Evolutionary conservation across 1,140 invertebrate genomes (phyloP).

Genomic region (Scylla paramamosain): DNA sequence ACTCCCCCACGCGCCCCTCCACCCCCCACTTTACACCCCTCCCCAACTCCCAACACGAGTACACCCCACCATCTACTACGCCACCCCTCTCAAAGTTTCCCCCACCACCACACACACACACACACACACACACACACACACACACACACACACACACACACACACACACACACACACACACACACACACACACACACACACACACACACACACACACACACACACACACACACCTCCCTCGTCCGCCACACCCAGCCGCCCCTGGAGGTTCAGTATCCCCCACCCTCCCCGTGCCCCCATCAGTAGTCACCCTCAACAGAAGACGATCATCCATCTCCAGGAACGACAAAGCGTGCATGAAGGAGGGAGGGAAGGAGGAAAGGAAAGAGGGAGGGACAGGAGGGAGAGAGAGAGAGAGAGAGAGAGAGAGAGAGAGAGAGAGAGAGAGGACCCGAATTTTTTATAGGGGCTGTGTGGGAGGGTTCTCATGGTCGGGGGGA

Average conservation of each 20-base stretch:
- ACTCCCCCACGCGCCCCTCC: background rate
- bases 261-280: too few species aligned
- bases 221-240: too few species aligned
- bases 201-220: too few species aligned
- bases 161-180: too few species aligned
- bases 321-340: background rate
- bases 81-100: too few species aligned
- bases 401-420: background rate
- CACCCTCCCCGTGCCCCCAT: background rate
- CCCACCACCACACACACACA: too few species aligned
- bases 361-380: background rate
- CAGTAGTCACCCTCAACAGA: background rate
- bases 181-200: too few species aligned
- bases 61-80: too few species aligned
- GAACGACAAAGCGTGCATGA: background rate
- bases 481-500: background rate
- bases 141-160: too few species aligned
- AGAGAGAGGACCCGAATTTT: background rate
- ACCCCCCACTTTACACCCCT: background rate
- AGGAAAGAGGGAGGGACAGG: background rate
- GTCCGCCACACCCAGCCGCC: background rate
- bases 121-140: too few species aligned
- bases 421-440: background rate
- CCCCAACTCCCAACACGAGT: background rate
- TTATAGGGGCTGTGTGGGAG: background rate